phyloP scores from a whole-genome alignment of 2,113 vertebrate species.

The Lipophrys pholis region DNA sequence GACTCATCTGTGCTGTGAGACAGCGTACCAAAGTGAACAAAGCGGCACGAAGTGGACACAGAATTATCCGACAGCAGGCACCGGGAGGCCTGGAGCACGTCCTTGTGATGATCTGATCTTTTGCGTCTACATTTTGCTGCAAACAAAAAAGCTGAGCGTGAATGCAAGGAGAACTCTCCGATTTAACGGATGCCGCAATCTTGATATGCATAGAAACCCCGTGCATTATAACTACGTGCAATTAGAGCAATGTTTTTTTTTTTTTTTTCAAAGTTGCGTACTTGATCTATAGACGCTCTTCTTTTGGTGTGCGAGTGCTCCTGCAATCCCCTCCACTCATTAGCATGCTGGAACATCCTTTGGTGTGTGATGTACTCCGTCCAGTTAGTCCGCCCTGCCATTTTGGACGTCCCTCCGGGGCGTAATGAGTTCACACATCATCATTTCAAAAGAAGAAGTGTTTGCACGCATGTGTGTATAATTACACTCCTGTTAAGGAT shows the following conservation, averaged over 20 bases:
- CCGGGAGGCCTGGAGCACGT: too few relatives aligned
- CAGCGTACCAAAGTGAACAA: not conserved
- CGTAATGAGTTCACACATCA: constrained; percentile 33
- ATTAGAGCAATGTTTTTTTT: constrained; percentile 37
- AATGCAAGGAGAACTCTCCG: not conserved
- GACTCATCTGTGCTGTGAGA: not conserved
- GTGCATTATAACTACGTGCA: constrained; percentile 45
- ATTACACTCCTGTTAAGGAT: constrained; percentile 51
- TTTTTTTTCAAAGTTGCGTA: constrained; percentile 1
- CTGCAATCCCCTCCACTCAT: constrained; percentile 41
- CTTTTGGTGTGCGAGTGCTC: constrained; percentile 24
- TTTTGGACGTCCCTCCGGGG: constrained; percentile 45
- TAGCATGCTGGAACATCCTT: constrained; percentile 46
- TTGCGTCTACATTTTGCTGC: too few relatives aligned
- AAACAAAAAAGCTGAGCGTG: too few relatives aligned
- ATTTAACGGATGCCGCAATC: constrained; percentile 8
- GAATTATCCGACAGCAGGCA: not conserved
- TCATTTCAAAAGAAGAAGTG: constrained; percentile 59
- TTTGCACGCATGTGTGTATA: constrained; percentile 29
- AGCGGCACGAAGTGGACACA: not conserved
- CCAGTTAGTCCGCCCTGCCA: constrained; percentile 12
- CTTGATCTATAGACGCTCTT: constrained; percentile 38
- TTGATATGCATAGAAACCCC: not conserved
- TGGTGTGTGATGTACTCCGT: constrained; percentile 33
- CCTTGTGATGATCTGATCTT: too few relatives aligned